These are phyloP conservation scores for Netelia fuscicornis DNA, from an alignment of 2,888 invertebrate species.

Conservation along the genomic window DNA sequence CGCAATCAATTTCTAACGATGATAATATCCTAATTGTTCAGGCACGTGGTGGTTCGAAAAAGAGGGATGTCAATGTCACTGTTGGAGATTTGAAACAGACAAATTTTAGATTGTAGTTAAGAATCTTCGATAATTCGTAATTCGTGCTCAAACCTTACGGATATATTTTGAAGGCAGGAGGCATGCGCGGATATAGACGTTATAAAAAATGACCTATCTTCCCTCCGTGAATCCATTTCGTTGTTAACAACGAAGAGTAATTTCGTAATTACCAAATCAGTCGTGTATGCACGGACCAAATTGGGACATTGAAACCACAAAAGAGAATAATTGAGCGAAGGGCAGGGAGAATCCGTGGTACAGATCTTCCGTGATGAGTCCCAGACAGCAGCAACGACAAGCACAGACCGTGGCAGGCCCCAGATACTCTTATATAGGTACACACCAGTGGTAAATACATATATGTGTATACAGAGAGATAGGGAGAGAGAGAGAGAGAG, in stretches of 20 bases:
- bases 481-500: conserved; percentile 62
- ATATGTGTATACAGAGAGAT: conserved; percentile 9
- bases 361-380: conserved; percentile 36
- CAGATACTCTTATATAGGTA: conserved; percentile 60
- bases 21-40: no score
- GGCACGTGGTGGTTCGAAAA: no score
- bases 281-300: conserved; percentile 10
- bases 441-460: conserved; percentile 39
- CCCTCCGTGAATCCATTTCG: neutral
- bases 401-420: conserved; percentile 52
- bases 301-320: conserved; percentile 3
- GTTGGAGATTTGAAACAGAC: no score
- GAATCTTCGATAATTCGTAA: neutral
- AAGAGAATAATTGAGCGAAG: conserved; percentile 25
- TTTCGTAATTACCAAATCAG: conserved; percentile 11
- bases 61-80: no score
- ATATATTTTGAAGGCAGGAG: neutral
- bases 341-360: conserved; percentile 6
- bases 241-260: conserved; percentile 16
- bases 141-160: neutral
- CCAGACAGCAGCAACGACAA: conserved; percentile 65
- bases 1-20: no score
- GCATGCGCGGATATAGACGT: neutral
- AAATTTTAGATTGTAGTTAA: no score
- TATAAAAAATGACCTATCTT: neutral